Base-by-base conservation (phyloP, 2,797 vertebrate species). In the Artibeus jamaicensis region DNA sequence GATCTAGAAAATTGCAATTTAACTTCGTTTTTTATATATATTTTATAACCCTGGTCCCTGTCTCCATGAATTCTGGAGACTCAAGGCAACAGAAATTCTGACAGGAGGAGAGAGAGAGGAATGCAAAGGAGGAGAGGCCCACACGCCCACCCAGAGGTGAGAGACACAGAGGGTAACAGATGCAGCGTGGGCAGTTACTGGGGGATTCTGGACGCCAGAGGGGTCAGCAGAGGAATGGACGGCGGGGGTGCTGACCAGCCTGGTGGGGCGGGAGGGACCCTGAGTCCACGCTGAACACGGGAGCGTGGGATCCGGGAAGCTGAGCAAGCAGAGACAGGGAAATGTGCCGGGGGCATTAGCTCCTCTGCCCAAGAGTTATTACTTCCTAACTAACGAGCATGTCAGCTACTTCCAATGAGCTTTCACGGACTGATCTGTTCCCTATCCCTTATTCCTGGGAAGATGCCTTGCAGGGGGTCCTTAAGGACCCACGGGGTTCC, bases 21-120 rank as follows among this genome's bases (percentile, higher is more conserved):
- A 77, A 73, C 22, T 44, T 4, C 29, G 77, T 50, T 55, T 55
- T 96, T 91, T 79, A 57, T 48, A 26, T 74, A 42, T 44, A 26
- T 39, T 73, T 74, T 84, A 53, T 39, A 79, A 71, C 39, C 67
- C 5, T 37, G 39, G 0, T 55, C 9, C 2, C 16, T 42, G 5
- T 68, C 32, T 90, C 34, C 67, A 1, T 83, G n/a, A 76, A 59
- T 39, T 81, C 87, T 71, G 83, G 59, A 93, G 48, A 90, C n/a
- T 81, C 22, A 55, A 3, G 67, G 55, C n/a, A 65, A 46, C 16
- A 53, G 14, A 83, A 81, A 15, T 77, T 18, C 11, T 32, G 70
- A 39, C 9, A 34, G 26, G 19, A 84, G 21, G 50, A 78, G 48
- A 18, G 9, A 37, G 9, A 32, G 50, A 62, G 7, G 12, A 26